Evolutionary conservation across 2,888 invertebrate genomes (phyloP), one percentile per base, ranked within the genome.

Genomic region (Limnephilus auricula): DNA sequence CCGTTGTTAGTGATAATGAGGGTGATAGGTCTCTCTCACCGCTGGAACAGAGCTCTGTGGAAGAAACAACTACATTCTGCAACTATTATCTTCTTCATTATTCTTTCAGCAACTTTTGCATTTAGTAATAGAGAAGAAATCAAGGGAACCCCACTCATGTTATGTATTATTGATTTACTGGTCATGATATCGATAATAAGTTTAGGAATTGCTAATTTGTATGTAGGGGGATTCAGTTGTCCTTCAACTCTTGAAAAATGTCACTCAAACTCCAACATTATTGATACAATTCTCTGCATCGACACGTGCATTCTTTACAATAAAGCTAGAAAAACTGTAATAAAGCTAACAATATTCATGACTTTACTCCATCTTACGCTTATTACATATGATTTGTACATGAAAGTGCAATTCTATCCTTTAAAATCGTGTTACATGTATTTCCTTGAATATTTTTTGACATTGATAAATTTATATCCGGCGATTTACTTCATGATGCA

Each of bases 401-500:
- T 32, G 25, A 34, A 32, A 10, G 2, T n/a, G 2, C 65, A 65
- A 65, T 65, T 65, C n/a, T 65, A 65, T n/a, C 9, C 9, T 65
- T 65, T 65, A 9, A 65, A 65, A 25, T 65, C 65, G 5, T 65
- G 65, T 25, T 65, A 65, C 82, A 82, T 82, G 31, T 82, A 34
- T 82, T 34, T 37, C 82, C 40, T 40, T 45, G 40, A 37, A 37
- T 85, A 85, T 85, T n/a, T 85, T 85, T 5, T 85, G 13, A n/a
- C 18, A 2, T 12, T 40, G n/a, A 85, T 85, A 0, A 85, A 85
- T 40, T n/a, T 85, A 45, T 85, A n/a, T 85, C n/a, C 30, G 45
- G 40, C 37, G 2, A 85, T 40, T n/a, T 50, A 90, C 34, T 90
- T 90, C 34, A 65, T 84, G 32, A 31, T 90, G 30, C 45, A 79